A percentile compares a stretch with the other conserved stretches of the same genome.
Conservation (phyloP, 2,113 vertebrate genomes). For the Nicator chloris region DNA sequence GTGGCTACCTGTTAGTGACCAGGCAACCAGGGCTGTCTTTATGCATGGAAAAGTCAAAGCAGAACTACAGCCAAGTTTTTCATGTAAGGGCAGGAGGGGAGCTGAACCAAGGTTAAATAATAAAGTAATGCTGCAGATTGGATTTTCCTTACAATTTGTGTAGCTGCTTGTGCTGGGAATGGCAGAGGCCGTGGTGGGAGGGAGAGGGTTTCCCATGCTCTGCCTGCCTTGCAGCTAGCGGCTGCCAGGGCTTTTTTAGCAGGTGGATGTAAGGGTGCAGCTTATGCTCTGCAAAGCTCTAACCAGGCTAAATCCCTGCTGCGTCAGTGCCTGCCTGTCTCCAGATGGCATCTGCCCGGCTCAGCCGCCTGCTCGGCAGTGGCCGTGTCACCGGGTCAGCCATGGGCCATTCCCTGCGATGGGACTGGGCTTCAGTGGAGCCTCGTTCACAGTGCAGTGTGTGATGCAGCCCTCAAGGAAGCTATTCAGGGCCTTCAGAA, state of each 20-base stretch:
- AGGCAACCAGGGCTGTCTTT: not conserved
- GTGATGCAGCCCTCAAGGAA: not conserved
- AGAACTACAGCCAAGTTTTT: not conserved
- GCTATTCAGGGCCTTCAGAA: not conserved
- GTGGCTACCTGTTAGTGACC: not conserved
- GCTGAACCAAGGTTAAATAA: not conserved
- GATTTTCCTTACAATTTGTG: not conserved
- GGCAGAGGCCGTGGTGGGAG: not conserved
- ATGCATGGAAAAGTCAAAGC: not conserved
- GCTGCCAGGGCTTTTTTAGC: not conserved
- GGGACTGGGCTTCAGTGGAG: accelerated
- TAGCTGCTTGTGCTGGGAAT: not conserved
- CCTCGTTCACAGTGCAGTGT: not conserved
- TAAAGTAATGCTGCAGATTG: not conserved
- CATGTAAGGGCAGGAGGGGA: not conserved
- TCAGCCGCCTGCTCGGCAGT: accelerated
- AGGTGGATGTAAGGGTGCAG: not conserved
- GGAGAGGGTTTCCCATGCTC: not conserved
- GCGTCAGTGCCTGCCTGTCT: not conserved
- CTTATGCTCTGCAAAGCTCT: not conserved
- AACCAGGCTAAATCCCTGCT: not conserved
- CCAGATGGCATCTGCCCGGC: not conserved
- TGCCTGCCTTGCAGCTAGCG: not conserved
- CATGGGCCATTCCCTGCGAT: accelerated
- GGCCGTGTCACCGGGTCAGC: accelerated